Evolutionary conservation across 2,113 vertebrate species (phyloP).

Genomic region (Casuarius casuarius): DNA sequence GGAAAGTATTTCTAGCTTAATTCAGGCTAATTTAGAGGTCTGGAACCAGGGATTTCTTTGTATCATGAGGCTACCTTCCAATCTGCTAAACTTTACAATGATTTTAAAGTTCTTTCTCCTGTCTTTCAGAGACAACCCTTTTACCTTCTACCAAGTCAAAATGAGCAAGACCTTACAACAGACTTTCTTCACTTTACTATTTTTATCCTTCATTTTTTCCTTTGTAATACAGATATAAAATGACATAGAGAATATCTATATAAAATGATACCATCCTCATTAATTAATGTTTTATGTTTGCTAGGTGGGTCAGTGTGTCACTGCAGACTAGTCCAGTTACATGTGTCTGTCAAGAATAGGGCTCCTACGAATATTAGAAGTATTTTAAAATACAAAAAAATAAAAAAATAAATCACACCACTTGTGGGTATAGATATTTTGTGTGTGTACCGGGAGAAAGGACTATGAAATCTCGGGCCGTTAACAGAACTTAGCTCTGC

Average conservation of each 20-base stretch:
- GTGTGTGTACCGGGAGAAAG: not conserved
- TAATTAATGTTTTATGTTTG: not conserved
- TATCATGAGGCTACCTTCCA: not conserved
- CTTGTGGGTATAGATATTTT: not conserved
- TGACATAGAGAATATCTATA: too few species aligned
- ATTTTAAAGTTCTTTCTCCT: not conserved
- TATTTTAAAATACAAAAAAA: not conserved
- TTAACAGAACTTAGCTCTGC: not conserved
- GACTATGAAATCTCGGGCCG: not conserved
- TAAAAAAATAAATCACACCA: not conserved
- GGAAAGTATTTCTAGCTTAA: not conserved
- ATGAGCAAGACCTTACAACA: accelerated
- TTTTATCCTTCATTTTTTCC: not conserved
- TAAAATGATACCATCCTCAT: not conserved
- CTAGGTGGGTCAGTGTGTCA: not conserved
- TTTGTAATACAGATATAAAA: not conserved
- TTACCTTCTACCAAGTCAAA: not conserved
- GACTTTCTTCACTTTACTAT: not conserved
- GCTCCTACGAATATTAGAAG: not conserved
- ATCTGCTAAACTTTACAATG: not conserved
- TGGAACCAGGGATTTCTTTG: not conserved
- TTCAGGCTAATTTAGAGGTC: not conserved
- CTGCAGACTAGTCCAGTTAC: not conserved
- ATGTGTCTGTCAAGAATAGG: accelerated
- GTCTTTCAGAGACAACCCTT: not conserved